phyloP scores from a whole-genome alignment of 2,797 vertebrate genomes.

The Sandelia bainsii region DNA sequence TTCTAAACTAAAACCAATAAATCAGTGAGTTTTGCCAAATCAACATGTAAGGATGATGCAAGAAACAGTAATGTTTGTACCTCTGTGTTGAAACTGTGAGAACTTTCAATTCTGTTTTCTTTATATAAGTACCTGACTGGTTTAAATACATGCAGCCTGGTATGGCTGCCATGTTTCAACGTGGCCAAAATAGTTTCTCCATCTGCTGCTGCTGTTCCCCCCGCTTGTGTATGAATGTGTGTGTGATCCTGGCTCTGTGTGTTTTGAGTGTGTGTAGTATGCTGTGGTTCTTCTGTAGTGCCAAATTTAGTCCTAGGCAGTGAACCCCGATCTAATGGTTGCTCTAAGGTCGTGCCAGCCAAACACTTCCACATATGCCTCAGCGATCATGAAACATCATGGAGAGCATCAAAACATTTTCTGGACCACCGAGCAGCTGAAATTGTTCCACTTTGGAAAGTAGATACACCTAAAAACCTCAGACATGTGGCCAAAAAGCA shows the following conservation, averaged over 20 bases:
- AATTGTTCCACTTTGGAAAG: conserved; percentile 25
- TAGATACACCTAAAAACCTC: conserved; percentile 32
- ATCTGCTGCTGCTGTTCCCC: conserved; percentile 79
- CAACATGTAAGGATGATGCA: conserved; percentile 16
- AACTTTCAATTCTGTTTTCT: conserved; percentile 56
- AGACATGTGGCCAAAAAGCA: conserved; percentile 32
- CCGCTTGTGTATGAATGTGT: conserved; percentile 48
- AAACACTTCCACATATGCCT: conserved; percentile 46
- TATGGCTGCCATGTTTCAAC: conserved; percentile 75
- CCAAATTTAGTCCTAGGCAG: conserved; percentile 81
- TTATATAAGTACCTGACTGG: conserved; percentile 26
- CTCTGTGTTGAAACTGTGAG: conserved; percentile 19
- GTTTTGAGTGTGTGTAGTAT: conserved; percentile 69
- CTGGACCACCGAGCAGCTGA: conserved; percentile 15
- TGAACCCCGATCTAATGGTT: conserved; percentile 63
- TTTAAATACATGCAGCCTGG: conserved; percentile 62
- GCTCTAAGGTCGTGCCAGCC: conserved; percentile 56
- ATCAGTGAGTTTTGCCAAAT: conserved; percentile 5
- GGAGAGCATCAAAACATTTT: neutral
- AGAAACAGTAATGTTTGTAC: conserved; percentile 11
- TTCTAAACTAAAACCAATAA: conserved; percentile 15
- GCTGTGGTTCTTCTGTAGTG: conserved; percentile 72
- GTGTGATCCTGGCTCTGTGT: conserved; percentile 35
- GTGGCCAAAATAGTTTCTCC: conserved; percentile 84
- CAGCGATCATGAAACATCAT: conserved; percentile 10